A percentile compares a stretch with the other conserved stretches of the same genome.
These are phyloP conservation scores for Capreolus pygargus DNA, from an alignment of 2,113 vertebrate species.

Conservation along the genomic window DNA sequence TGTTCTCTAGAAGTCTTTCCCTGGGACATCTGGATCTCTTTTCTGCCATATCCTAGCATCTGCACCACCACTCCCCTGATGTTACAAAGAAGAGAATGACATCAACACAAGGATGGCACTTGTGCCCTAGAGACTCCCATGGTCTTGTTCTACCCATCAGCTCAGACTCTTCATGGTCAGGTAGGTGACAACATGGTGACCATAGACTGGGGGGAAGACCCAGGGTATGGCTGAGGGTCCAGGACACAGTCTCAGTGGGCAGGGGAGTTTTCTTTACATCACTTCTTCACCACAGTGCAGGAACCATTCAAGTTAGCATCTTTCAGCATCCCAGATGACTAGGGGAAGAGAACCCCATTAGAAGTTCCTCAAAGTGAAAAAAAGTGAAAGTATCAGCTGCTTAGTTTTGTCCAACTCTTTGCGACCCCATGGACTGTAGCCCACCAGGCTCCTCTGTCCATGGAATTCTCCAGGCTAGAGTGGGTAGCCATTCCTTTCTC, in stretches of 20 bases:
- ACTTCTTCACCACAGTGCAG: neutral
- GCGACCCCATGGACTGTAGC: neutral
- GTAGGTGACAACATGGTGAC: neutral
- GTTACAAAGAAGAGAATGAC: neutral
- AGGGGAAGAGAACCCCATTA: neutral
- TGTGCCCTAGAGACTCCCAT: neutral
- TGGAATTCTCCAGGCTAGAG: neutral
- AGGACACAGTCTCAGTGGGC: neutral
- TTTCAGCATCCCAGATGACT: constrained; percentile 1
- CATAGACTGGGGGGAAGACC: neutral
- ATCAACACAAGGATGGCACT: neutral
- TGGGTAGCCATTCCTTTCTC: neutral
- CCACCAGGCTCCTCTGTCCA: neutral
- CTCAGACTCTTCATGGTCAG: neutral
- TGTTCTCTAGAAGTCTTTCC: neutral
- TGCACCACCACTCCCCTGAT: neutral
- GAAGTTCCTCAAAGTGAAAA: neutral
- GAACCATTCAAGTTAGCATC: constrained; percentile 6
- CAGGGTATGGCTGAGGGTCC: neutral
- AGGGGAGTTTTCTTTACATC: neutral
- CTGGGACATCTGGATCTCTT: neutral
- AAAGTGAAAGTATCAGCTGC: neutral
- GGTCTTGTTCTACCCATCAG: neutral
- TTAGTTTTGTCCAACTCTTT: neutral
- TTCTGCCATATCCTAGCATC: neutral